Conservation (phyloP, 1,140 invertebrate genomes). For the Linepithema humile region DNA sequence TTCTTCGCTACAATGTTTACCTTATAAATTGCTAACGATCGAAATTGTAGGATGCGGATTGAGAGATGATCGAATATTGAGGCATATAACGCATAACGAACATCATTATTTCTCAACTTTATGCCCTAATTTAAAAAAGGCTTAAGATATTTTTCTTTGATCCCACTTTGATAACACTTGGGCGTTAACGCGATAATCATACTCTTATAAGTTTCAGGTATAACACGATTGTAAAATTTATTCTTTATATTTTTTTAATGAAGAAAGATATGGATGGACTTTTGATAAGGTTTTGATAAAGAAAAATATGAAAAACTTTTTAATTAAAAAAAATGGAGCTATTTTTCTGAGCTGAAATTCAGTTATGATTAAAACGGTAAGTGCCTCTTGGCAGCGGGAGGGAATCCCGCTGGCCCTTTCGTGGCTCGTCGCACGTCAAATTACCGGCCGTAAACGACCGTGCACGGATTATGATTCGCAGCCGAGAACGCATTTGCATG, state of each 20-base stretch:
- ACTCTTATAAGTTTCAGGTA: background rate
- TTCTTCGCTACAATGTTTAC: background rate
- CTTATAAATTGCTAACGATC: background rate
- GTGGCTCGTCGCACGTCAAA: constrained; percentile 48
- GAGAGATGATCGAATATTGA: background rate
- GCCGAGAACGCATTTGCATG: constrained; percentile 41
- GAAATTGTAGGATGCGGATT: background rate
- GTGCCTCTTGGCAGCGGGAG: background rate
- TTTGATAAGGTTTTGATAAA: too few relatives aligned
- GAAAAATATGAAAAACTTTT: constrained; percentile 7
- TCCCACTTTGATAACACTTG: background rate
- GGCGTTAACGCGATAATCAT: background rate
- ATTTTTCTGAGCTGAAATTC: background rate
- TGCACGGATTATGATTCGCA: constrained; percentile 42
- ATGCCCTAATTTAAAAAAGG: background rate
- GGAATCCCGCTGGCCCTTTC: constrained; percentile 21
- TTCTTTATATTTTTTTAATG: background rate
- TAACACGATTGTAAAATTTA: background rate
- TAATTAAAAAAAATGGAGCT: background rate
- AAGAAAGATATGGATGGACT: background rate
- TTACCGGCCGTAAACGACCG: constrained; percentile 48
- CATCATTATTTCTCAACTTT: background rate
- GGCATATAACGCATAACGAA: constrained; percentile 1
- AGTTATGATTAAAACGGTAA: constrained; percentile 20
- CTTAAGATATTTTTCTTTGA: background rate